Evolutionary conservation across 2,113 vertebrate species (phyloP).

Genomic region (Rhinichthys klamathensis): DNA sequence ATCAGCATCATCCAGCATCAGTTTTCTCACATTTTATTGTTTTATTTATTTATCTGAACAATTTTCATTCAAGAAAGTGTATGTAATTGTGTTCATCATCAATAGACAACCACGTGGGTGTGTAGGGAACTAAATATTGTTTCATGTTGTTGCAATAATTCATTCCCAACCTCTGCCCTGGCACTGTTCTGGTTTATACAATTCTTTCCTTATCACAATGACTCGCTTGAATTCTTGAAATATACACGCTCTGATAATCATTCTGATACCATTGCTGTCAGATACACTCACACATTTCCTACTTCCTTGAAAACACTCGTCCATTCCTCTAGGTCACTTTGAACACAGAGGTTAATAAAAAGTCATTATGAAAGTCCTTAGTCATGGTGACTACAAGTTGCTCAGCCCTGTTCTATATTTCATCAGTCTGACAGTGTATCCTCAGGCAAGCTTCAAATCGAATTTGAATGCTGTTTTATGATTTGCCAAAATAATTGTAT

Average conservation of each 20-base stretch:
- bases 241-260: conserved; percentile 6
- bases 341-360: neutral
- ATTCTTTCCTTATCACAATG: conserved; percentile 9
- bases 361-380: conserved; percentile 29
- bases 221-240: conserved; percentile 16
- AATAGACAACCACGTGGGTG: conserved; percentile 4
- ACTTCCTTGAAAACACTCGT: neutral
- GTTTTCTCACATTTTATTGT: neutral
- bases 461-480: neutral
- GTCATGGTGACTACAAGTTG: conserved; percentile 36
- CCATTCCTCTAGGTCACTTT: neutral
- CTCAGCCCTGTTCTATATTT: neutral
- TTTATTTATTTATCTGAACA: too few species aligned
- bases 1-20: neutral
- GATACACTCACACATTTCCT: conserved; percentile 18
- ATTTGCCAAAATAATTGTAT: conserved; percentile 7
- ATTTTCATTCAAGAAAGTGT: neutral
- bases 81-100: neutral
- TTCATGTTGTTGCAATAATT: conserved; percentile 16
- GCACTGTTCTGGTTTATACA: neutral
- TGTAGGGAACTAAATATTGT: conserved; percentile 18
- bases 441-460: neutral
- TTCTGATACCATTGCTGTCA: neutral
- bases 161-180: conserved; percentile 25
- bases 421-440: neutral